Evolutionary conservation across 1,140 invertebrate genomes (phyloP), one percentile per base, ranked within the genome.

Genomic region (Hormaphis cornu): DNA sequence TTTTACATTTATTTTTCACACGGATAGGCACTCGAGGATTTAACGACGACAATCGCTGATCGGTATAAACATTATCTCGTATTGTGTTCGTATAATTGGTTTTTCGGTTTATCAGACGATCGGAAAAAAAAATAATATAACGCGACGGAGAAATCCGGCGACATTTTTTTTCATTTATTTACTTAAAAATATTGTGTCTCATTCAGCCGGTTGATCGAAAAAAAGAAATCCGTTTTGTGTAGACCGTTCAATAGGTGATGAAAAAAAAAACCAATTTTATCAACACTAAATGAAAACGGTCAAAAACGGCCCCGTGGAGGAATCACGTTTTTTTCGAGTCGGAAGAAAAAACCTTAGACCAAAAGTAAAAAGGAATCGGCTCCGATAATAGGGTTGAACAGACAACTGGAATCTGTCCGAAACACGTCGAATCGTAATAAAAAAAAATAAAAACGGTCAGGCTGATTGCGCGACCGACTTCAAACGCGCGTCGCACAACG

Each of bases 381-480:
- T 66, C 24, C 26, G 26, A 66, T 66, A 48, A 66, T 66, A 48
- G 24, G 44, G 28, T 46, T 30, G 59, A 63, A 66, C 61, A 46
- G 42, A 66, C 50, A 66, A 66, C 61, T 66, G 61, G 61, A 66
- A 66, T 48, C 61, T 24, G 28, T 66, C 30, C 61, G 50, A 66
- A 50, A 28, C 44, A 30, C 16, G 42, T 35, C 50, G 28, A 50
- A 12, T 66, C 22, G 30, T 66, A 66, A 50, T n/a, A n/a, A n/a
- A n/a, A n/a, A n/a, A n/a, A n/a, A n/a, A n/a, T n/a, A n/a, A 35
- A 18, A 50, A 50, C 9, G 44, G 24, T 61, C 46, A 28, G 7
- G 61, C n/a, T 35, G 16, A 20, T 16, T 48, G 14, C 7, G 7
- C 48, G 50, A 66, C 50, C 35, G 42, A 33, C 50, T 66, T 46